Evolutionary conservation across 2,888 invertebrate species (phyloP).

Genomic region (Corythucha ciliata): DNA sequence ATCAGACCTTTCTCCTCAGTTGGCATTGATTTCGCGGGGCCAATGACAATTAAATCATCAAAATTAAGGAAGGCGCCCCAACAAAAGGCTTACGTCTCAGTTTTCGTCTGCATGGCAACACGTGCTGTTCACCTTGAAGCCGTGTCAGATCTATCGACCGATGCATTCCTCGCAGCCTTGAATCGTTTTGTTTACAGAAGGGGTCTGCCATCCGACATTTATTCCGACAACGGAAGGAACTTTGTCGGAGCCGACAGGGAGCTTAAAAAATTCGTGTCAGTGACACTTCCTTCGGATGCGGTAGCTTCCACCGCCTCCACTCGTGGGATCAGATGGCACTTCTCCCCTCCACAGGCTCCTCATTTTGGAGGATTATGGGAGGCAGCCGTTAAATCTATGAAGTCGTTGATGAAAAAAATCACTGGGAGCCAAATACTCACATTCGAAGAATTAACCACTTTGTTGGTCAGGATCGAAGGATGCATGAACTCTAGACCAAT

Average conservation of each 20-base stretch:
- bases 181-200: conserved; percentile 37
- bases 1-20: conserved; percentile 34
- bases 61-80: conserved; percentile 24
- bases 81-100: conserved; percentile 34
- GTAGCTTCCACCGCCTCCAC: conserved; percentile 34
- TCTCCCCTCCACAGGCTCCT: conserved; percentile 33
- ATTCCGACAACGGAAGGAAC: conserved; percentile 39
- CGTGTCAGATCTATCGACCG: conserved; percentile 35
- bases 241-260: conserved; percentile 37
- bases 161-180: conserved; percentile 38
- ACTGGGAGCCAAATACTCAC: conserved; percentile 30
- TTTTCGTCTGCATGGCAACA: conserved; percentile 36
- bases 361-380: conserved; percentile 39
- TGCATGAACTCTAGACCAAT: conserved; percentile 37
- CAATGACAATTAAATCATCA: conserved; percentile 30
- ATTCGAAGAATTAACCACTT: conserved; percentile 36
- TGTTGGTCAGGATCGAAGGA: conserved; percentile 35
- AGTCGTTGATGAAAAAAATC: conserved; percentile 33
- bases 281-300: background rate
- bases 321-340: conserved; percentile 24
- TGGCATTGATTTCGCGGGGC: too few relatives aligned
- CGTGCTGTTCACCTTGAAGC: conserved; percentile 39
- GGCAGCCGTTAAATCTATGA: conserved; percentile 36
- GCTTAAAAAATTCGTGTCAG: conserved; percentile 8
- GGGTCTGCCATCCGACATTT: conserved; percentile 35